Evolutionary conservation across 2,113 vertebrate genomes (phyloP).

Genomic region (Mastomys coucha): DNA sequence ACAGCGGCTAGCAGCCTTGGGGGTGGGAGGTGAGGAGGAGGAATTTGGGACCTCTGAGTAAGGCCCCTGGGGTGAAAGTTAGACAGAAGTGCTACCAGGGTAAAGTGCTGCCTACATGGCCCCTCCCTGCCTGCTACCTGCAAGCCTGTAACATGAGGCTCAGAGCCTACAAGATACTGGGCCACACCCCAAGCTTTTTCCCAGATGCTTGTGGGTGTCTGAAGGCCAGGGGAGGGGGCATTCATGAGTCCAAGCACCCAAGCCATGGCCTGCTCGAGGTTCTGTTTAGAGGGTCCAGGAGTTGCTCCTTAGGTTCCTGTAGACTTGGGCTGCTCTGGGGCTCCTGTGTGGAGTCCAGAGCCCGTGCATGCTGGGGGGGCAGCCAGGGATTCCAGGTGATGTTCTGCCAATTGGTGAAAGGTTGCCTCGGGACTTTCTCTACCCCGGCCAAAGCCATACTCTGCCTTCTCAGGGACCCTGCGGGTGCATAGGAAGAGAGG

Average conservation of each 20-base stretch:
- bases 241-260: not conserved
- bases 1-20: constrained; percentile 36
- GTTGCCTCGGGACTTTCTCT: not conserved
- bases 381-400: not conserved
- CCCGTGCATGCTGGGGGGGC: not conserved
- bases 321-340: constrained; percentile 33
- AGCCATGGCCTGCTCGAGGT: not conserved
- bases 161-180: not conserved
- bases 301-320: not conserved
- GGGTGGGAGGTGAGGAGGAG: constrained; percentile 52
- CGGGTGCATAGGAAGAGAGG: not conserved
- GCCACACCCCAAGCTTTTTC: constrained; percentile 66
- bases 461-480: not conserved
- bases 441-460: not conserved
- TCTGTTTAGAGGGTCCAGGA: constrained; percentile 4
- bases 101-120: not conserved
- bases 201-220: constrained; percentile 1
- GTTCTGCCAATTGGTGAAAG: not conserved
- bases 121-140: constrained; percentile 53
- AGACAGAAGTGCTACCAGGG: not conserved
- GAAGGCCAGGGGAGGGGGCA: not conserved
- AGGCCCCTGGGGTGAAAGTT: constrained; percentile 47
- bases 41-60: constrained; percentile 63
- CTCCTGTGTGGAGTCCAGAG: constrained; percentile 41
- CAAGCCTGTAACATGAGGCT: not conserved